Evolutionary conservation across 1,140 invertebrate genomes (phyloP).

Genomic region (Drosophila elegans): DNA sequence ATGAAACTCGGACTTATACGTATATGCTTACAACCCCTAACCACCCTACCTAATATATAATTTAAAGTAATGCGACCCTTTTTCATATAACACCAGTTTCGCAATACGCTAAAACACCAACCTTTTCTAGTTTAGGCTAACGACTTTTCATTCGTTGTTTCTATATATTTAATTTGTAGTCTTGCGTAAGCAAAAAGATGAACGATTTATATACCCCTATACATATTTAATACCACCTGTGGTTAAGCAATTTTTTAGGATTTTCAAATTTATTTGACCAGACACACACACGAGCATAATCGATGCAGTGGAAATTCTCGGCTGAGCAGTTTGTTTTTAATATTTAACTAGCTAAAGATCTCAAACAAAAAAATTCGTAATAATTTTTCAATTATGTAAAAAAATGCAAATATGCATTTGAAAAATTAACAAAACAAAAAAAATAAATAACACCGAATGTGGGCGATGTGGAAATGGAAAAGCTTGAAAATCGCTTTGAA

Average conservation of each 20-base stretch:
- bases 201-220: constrained; percentile 26
- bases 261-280: constrained; percentile 58
- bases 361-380: constrained; percentile 20
- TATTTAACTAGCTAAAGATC: constrained; percentile 38
- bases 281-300: constrained; percentile 7
- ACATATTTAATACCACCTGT: constrained; percentile 50
- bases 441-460: neutral
- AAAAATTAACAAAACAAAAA: neutral
- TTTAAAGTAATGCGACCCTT: constrained; percentile 9
- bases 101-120: constrained; percentile 6
- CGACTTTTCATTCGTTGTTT: constrained; percentile 37
- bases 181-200: constrained; percentile 7
- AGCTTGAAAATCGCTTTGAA: constrained; percentile 4
- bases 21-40: constrained; percentile 9
- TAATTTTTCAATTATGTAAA: constrained; percentile 1
- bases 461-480: neutral
- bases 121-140: constrained; percentile 34
- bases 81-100: constrained; percentile 6
- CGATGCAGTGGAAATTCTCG: constrained; percentile 26
- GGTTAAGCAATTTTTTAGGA: constrained; percentile 72
- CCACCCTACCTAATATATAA: constrained; percentile 16
- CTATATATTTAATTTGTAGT: constrained; percentile 28
- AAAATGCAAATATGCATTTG: neutral
- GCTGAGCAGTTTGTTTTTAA: constrained; percentile 47
- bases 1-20: constrained; percentile 30